These are phyloP conservation scores for Nicator chloris DNA, from an alignment of 2,113 vertebrate species.

Conservation along the genomic window DNA sequence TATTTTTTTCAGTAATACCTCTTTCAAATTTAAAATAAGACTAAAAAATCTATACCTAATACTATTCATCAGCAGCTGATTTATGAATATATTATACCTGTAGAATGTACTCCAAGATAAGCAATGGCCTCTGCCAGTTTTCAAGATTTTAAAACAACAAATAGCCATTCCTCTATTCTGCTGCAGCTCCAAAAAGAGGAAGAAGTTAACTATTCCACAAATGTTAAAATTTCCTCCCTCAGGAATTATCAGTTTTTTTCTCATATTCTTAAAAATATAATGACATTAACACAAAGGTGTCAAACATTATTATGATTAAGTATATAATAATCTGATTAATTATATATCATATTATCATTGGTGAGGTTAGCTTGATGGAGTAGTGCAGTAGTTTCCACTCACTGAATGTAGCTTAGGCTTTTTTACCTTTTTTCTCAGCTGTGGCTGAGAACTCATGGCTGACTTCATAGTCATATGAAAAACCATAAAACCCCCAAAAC, in stretches of 20 bases:
- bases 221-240: background rate
- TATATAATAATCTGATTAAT: background rate
- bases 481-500: accelerated
- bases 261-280: background rate
- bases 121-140: background rate
- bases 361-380: background rate
- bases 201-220: background rate
- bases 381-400: background rate
- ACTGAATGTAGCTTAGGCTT: background rate
- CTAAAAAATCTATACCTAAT: background rate
- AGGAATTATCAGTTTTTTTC: background rate
- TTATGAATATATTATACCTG: background rate
- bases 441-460: background rate
- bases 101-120: background rate
- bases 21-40: background rate
- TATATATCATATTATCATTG: background rate
- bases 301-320: background rate
- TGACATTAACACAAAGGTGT: background rate
- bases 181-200: too few species aligned
- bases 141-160: background rate
- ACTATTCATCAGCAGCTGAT: background rate
- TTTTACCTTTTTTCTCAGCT: background rate
- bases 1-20: background rate
- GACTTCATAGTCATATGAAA: background rate
- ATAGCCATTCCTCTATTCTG: background rate